Percentiles rank a stretch among this genome's conserved stretches.
Conservation (phyloP, 2,113 vertebrate species). For the Corynorhinus townsendii region DNA sequence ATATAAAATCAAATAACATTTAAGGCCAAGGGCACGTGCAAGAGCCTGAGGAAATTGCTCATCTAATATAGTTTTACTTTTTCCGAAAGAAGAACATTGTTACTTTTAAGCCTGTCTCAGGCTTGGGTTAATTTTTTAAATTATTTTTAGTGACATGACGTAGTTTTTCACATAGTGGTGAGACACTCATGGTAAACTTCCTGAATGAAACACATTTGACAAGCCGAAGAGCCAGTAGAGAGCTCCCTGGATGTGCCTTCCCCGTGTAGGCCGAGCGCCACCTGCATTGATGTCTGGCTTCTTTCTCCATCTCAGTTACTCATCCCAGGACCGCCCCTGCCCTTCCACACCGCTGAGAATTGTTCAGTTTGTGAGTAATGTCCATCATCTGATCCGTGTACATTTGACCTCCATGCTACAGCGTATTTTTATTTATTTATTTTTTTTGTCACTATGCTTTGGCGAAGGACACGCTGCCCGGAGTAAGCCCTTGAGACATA, state of each 20-base stretch:
- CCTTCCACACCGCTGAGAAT: background rate
- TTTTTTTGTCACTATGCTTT: background rate
- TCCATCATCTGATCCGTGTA: background rate
- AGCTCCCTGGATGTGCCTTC: background rate
- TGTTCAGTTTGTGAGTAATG: background rate
- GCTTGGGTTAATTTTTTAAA: conserved; percentile 44
- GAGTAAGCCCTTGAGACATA: background rate
- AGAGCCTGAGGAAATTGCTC: background rate
- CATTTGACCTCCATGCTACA: background rate
- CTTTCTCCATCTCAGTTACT: background rate
- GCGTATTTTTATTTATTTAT: background rate
- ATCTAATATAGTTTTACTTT: conserved; percentile 16
- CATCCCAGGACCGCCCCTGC: background rate
- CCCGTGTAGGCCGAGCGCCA: background rate
- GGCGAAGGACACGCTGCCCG: background rate
- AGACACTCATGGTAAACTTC: conserved; percentile 70
- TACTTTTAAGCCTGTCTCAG: conserved; percentile 57
- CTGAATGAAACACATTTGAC: background rate
- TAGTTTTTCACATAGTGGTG: conserved; percentile 54
- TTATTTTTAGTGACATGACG: conserved; percentile 67
- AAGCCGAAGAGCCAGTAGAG: background rate
- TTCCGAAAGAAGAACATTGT: conserved; percentile 66
- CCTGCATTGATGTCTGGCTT: background rate
- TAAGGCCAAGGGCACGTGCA: background rate
- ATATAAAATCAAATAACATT: background rate